Base-by-base conservation (phyloP, 2,888 invertebrate genomes). In the Sisyra terminalis region DNA sequence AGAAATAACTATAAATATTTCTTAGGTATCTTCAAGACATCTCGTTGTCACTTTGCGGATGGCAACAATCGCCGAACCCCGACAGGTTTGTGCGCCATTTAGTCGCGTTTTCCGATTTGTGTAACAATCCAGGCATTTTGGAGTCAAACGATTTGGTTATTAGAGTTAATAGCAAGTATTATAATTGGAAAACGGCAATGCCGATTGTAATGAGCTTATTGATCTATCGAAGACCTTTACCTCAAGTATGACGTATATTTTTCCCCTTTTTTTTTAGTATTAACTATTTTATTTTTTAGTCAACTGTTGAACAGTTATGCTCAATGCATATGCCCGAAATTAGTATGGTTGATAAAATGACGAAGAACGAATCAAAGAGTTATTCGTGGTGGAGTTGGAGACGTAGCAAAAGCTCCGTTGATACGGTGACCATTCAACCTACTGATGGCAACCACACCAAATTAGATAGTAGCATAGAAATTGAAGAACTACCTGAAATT, bases 101-200 rank as follows among this genome's bases (percentile, higher is more conserved):
- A 3, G 65, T 79, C 9, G 68, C 71, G 4, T 78, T 70, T 53
- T 73, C 74, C 46, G 73, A 76, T 50, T 62, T 75, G 48, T 76
- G 75, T 57, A 66, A 71, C 50, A 82, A 85, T 61, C 83, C 87
- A 41, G 70, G 71, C 48, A 59, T 88, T 50, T 71, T 87, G 48
- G 73, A 80, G 52, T 79, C 81, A 56, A 83, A 87, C 34, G 81
- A 86, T 55, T 71, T 93, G 53, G 80, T 92, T 47, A 80, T 93
- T 52, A 76, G 86, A 54, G 75, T 93, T 47, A 81, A 81, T 57
- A 83, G 83, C 53, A 87, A 90, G 66, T 86, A 81, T 64, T 83
- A 87, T 68, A 86, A 83, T 55, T 94, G 93, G 92, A 71, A 78
- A 50, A 80, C 83, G 51, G 96, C 94, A 51, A 84, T 85, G 46